Conservation (phyloP, 2,113 vertebrate species). For the Corvus moneduloides region DNA sequence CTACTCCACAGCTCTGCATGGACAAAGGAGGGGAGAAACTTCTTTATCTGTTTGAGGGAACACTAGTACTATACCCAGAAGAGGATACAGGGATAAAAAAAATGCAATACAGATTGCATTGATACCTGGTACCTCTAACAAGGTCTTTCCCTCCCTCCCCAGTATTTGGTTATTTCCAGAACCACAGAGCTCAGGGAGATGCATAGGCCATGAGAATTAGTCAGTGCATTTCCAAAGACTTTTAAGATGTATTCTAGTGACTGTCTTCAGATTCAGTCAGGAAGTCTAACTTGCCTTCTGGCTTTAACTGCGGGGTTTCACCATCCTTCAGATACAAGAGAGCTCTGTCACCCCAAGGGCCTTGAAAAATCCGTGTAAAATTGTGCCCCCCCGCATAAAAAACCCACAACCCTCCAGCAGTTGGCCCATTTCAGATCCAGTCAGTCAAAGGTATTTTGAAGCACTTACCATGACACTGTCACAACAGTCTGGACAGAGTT, state of each 20-base stretch:
- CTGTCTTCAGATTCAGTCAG: not conserved
- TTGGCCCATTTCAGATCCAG: not conserved
- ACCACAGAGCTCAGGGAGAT: not conserved
- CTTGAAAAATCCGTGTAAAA: not conserved
- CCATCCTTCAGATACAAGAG: not conserved
- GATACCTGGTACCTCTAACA: not conserved
- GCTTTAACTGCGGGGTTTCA: not conserved
- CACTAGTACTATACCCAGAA: not conserved
- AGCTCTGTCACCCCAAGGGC: not conserved
- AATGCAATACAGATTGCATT: not conserved
- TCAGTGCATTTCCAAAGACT: not conserved
- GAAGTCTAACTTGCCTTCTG: not conserved
- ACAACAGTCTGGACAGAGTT: not conserved
- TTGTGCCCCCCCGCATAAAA: not conserved
- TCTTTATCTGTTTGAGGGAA: not conserved
- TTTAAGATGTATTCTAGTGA: not conserved
- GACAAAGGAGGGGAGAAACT: not conserved
- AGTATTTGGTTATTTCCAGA: not conserved
- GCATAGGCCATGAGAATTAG: not conserved
- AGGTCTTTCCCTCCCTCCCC: not conserved
- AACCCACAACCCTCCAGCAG: not conserved
- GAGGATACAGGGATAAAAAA: not conserved
- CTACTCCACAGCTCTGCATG: not conserved
- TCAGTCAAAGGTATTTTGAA: not conserved
- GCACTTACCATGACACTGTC: not conserved